phyloP scores from a whole-genome alignment of 2,797 vertebrate species.

The Danio choprae region DNA sequence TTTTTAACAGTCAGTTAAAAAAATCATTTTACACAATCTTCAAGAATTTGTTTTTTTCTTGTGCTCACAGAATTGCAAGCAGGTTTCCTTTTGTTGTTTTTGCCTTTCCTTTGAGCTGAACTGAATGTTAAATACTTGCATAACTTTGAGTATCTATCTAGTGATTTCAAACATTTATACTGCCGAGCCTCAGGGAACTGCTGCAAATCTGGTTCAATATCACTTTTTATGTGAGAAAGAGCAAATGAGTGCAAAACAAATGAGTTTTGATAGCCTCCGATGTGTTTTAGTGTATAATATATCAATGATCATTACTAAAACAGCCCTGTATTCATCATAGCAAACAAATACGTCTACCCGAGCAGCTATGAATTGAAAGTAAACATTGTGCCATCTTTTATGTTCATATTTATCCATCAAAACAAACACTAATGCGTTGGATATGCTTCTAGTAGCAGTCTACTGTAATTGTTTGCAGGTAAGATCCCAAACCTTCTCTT shows the following conservation, averaged over 20 bases:
- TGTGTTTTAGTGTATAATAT: constrained; percentile 40
- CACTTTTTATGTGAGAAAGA: constrained; percentile 14
- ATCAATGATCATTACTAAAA: constrained; percentile 40
- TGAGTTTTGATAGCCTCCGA: constrained; percentile 7
- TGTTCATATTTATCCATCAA: constrained; percentile 33
- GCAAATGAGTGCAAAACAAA: constrained; percentile 30
- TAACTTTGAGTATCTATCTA: constrained; percentile 22
- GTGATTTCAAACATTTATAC: constrained; percentile 33
- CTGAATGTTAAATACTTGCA: background rate
- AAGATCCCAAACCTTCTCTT: background rate
- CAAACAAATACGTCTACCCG: constrained; percentile 4
- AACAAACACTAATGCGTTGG: constrained; percentile 5
- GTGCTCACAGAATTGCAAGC: background rate
- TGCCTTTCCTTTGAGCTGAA: constrained; percentile 3
- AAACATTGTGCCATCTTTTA: constrained; percentile 1
- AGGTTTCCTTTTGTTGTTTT: constrained; percentile 6
- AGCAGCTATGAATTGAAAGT: constrained; percentile 10
- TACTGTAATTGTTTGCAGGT: background rate
- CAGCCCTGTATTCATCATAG: background rate
- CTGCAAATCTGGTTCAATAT: background rate
- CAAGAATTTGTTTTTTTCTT: background rate
- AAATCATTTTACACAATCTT: background rate
- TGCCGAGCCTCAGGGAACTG: background rate
- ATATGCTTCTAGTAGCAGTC: background rate
- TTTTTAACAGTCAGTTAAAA: too few species aligned